phyloP scores from a whole-genome alignment of 2,113 vertebrate species.

The Pogonocichla stellata region DNA sequence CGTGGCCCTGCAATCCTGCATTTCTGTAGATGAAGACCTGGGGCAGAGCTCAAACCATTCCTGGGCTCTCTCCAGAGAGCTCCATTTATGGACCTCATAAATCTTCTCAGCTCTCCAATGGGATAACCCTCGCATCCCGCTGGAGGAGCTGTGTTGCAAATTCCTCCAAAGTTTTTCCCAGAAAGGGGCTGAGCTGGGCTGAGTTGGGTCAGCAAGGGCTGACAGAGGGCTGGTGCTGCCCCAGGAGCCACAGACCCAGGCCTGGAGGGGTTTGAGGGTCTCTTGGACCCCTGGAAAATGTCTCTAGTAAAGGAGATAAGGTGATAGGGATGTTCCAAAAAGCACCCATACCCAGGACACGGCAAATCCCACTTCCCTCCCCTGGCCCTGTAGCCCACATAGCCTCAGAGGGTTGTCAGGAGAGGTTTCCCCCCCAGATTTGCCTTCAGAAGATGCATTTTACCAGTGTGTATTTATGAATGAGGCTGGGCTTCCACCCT shows the following conservation, averaged over 20 bases:
- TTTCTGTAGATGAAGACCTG: neutral
- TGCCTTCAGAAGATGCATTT: neutral
- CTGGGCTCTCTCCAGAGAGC: neutral
- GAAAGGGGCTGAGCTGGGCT: neutral
- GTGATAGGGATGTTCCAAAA: neutral
- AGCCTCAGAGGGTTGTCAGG: neutral
- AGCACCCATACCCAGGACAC: neutral
- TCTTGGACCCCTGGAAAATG: fast-evolving
- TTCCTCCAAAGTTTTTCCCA: neutral
- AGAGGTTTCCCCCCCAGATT: neutral
- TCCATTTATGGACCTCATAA: neutral
- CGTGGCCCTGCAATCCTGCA: neutral
- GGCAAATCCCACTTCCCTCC: neutral
- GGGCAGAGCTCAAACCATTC: neutral
- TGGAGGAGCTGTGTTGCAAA: neutral
- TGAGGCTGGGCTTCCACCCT: neutral
- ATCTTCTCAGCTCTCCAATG: neutral
- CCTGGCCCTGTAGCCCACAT: fast-evolving
- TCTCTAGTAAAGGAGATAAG: neutral
- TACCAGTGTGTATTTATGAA: neutral
- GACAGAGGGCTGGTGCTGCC: neutral
- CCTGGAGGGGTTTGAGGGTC: fast-evolving
- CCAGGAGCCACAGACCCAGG: neutral
- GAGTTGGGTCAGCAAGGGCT: fast-evolving
- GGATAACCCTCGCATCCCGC: neutral